Base-by-base conservation (phyloP, 2,888 invertebrate species). In the Cerceris ruficornis region DNA sequence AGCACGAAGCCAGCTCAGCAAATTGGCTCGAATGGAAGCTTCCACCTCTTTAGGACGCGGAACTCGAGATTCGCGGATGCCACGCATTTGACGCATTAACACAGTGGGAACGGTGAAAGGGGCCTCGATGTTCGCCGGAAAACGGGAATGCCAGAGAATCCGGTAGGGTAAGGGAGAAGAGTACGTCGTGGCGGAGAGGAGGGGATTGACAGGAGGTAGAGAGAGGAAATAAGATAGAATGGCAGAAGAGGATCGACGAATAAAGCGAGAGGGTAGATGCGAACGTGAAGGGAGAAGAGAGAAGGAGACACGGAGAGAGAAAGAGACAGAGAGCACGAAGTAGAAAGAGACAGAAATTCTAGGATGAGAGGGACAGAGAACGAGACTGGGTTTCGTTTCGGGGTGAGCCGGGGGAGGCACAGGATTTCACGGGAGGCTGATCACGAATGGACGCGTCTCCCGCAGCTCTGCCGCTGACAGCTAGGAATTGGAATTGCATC, bases 401-500 rank as follows among this genome's bases (percentile, higher is more conserved):
- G 86, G 87, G 85, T 74, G 82, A 84, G 71, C 67, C 67, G 80
- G 84, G 86, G 87, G 89, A 88, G 90, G 90, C 86, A 91, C 88
- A 84, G 91, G 92, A 92, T 92, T 92, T 92, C 90, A 92, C 92
- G 92, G 91, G 81, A 91, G 92, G 90, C 92, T 90, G 92, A 86
- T 90, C 91, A 90, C 92, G 91, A 92, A 92, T 92, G 91, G 92
- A 92, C 91, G 91, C 91, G 92, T 90, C 90, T 91, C 91, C 91
- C 91, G 90, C 90, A 90, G 91, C 88, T 90, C 92, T 92, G 92
- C 90, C 90, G 92, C 91, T 92, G 92, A 92, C 92, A 92, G 92
- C 92, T 90, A 92, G 92, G 92, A 92, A 92, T 92, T 92, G 92
- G 92, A 92, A 92, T 92, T 92, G 92, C 92, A 92, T 92, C 91